A percentile compares a stretch with the other conserved stretches of the same genome.
These are phyloP conservation scores for Laothoe populi DNA, from an alignment of 2,888 invertebrate genomes.

Conservation along the genomic window DNA sequence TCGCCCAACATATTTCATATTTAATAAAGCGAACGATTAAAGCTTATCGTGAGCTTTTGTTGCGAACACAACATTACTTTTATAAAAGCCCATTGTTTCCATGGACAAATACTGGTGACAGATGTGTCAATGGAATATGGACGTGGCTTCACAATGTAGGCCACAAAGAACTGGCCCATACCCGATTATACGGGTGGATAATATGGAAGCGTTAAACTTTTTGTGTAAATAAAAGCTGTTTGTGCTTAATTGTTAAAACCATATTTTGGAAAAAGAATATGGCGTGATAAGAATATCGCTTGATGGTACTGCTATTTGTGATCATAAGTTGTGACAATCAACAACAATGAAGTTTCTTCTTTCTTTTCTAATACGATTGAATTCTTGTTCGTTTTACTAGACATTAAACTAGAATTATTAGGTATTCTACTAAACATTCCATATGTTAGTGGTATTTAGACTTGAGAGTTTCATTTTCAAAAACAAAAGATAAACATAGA, in stretches of 20 bases:
- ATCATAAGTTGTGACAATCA: too few relatives aligned
- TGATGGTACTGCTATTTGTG: too few relatives aligned
- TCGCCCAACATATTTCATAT: neutral
- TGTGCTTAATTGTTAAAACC: neutral
- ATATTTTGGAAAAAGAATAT: too few relatives aligned
- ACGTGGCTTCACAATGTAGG: neutral
- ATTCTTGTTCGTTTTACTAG: too few relatives aligned
- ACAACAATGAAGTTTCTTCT: too few relatives aligned
- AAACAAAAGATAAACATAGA: too few relatives aligned
- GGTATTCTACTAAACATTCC: too few relatives aligned
- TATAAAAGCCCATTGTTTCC: conserved; percentile 21
- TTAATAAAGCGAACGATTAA: neutral
- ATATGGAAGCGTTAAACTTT: neutral
- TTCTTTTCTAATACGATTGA: too few relatives aligned
- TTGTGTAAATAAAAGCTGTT: neutral
- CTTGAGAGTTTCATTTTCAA: too few relatives aligned
- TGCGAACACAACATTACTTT: conserved; percentile 5
- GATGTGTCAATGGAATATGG: conserved; percentile 17
- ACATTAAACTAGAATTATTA: too few relatives aligned
- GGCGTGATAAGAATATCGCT: too few relatives aligned
- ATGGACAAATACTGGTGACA: conserved; percentile 13
- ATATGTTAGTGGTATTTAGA: too few relatives aligned
- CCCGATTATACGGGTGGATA: neutral
- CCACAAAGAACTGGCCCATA: conserved; percentile 1
- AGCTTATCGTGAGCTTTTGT: conserved; percentile 11